Base-by-base conservation (phyloP, 2,113 vertebrate species). In the Clarias macrocephalus region DNA sequence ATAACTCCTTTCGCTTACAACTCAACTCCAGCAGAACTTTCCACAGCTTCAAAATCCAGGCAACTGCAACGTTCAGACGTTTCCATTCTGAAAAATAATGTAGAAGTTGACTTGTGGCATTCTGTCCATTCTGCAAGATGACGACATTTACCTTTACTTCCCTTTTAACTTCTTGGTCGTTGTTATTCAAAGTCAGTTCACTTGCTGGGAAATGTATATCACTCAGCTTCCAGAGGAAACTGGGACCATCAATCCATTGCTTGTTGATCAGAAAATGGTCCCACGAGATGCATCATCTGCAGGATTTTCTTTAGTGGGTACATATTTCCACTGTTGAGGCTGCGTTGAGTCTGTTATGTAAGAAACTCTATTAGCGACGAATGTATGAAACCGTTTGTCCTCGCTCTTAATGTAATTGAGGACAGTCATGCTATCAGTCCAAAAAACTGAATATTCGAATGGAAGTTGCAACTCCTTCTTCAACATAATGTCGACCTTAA, bases 261-360 rank as follows among this genome's bases (percentile, higher is more conserved):
- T 21, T 25, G 11, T 65, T 65, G 8, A 1, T 12, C 2, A 65
- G 4, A n/a, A n/a, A 65, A n/a, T 65, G 0, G 5, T n/a, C 25
- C 25, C 23, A n/a, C 10, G 23, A 65, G 25, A 65, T 4, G 25
- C 2, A 62, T 62, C 60, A 62, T 62, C 19, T 62, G 60, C 60
- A 21, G 60, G 19, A 1, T 62, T 62, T 62, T 62, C 60, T 23
- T 62, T 62, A 23, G 60, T 21, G 21, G 19, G 18, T 5, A 60
- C 19, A 5, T 60, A 60, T 3, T 13, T 16, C 18, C 59, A 60
- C 18, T n/a, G n/a, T n/a, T n/a, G n/a, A 0, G 1, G 5, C 1
- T 3, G 0, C 4, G 5, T 4, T 0, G 1, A 21, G 59, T 4
- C 18, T 21, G 18, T 21, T 1, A 23, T 21, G 21, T 6, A 21